Base-by-base conservation (phyloP, 2,797 vertebrate species). In the Sebastes hubbsi region DNA sequence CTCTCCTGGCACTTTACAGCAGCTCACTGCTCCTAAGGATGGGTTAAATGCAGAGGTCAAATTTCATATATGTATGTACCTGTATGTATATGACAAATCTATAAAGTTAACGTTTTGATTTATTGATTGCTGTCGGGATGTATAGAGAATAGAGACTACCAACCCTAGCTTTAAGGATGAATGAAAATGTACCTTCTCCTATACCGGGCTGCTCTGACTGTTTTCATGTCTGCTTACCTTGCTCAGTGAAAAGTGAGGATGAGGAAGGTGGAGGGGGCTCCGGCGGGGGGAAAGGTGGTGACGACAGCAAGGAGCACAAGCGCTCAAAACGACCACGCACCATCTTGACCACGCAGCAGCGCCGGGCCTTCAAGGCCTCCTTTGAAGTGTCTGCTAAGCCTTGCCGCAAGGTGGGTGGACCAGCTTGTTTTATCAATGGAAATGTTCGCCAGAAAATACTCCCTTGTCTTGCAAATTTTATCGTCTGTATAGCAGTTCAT, bases 331-430 rank as follows among this genome's bases (percentile, higher is more conserved):
- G 97, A 4, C 97, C 97, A 1, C 96, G 97, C 32, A 98, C 97
- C 87, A 98, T 98, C 91, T 88, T 98, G 36, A 98, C 97, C 88
- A 97, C 97, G 0, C 97, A 98, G 89, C 97, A 98, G 91, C 96
- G 97, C 0, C 95, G 97, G 0, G 97, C 97, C 0, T 98, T 98
- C 92, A 97, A 97, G 89, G 97, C 97, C 24, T 98, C 97, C 27
- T 98, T 98, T 38, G 97, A 98, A 93, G 96, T 98, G 60, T 98
- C 97, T 13, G 97, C 97, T 27, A 98, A 98, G 58, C 97, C 97
- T 20, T 98, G 97, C 84, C 94, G 97, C 75, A 98, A 98, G 96
- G 97, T 98, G 89, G 25, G 92, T 58, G 46, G 36, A 81, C 56
- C 65, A 12, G 29, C 13, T n/a, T 54, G 30, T 64, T 42, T 81